Evolutionary conservation across 2,113 vertebrate species (phyloP).

Genomic region (Myrmecophaga tridactyla): DNA sequence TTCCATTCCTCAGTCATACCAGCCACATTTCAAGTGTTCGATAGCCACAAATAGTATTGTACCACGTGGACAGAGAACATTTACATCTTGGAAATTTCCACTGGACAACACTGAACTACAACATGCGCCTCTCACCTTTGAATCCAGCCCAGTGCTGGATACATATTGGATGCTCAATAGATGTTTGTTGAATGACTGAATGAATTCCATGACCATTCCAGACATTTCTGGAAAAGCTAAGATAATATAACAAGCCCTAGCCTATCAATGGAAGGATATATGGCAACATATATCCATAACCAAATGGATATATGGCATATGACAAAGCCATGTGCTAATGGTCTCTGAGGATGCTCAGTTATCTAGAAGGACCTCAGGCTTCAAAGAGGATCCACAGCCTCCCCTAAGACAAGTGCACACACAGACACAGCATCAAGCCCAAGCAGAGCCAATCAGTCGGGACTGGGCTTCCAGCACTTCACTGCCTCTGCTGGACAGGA

Average conservation of each 20-base stretch:
- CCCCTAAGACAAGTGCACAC: background rate
- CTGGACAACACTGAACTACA: background rate
- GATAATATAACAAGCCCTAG: background rate
- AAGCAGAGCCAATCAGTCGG: no score
- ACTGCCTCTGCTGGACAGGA: fast-evolving
- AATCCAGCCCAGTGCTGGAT: background rate
- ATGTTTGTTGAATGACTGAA: background rate
- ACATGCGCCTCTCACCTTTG: background rate
- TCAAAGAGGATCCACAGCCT: no score
- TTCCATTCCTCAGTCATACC: background rate
- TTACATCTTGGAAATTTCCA: background rate
- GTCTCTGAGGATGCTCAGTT: background rate
- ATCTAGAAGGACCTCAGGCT: background rate
- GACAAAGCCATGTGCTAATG: background rate
- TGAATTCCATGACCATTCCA: background rate
- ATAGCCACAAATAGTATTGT: background rate
- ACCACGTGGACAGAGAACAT: background rate
- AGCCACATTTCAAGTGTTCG: background rate
- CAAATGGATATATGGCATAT: background rate
- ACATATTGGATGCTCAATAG: background rate
- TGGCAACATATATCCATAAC: no score
- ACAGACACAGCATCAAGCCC: background rate
- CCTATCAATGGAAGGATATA: background rate
- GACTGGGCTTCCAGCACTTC: background rate
- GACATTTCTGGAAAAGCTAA: background rate